Evolutionary conservation across 2,888 invertebrate species (phyloP).

Genomic region (Andrena flavipes): DNA sequence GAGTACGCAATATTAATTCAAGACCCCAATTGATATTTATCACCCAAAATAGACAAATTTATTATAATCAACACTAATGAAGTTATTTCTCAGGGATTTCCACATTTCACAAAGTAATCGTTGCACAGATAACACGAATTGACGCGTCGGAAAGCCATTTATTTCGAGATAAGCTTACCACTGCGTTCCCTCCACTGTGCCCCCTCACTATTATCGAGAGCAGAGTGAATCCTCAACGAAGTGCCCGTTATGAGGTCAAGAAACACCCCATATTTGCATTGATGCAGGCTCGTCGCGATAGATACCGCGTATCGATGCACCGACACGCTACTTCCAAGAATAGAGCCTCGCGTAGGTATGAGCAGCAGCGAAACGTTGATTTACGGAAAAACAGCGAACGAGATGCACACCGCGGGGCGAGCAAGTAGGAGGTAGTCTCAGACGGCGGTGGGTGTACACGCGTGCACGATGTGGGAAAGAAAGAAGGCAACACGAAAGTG

Average conservation of each 20-base stretch:
- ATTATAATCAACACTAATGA: too few species aligned
- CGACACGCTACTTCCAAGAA: slow-evolving; percentile 23
- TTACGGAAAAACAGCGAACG: slow-evolving; percentile 39
- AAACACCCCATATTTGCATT: background rate
- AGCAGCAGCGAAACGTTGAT: slow-evolving; percentile 17
- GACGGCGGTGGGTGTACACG: slow-evolving; percentile 68
- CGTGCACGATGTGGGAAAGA: slow-evolving; percentile 72
- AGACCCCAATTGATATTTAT: too few species aligned
- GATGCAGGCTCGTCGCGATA: background rate
- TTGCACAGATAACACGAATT: too few species aligned
- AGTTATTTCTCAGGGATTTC: too few species aligned
- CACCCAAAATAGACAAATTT: too few species aligned
- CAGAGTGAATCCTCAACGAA: background rate
- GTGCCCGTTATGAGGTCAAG: background rate
- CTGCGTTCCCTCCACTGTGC: background rate
- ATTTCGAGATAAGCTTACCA: background rate
- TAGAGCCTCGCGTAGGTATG: slow-evolving; percentile 33
- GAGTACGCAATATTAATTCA: too few species aligned
- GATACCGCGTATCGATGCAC: slow-evolving; percentile 32
- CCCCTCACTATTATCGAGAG: background rate
- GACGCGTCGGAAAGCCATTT: too few species aligned
- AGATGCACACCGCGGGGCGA: slow-evolving; percentile 53
- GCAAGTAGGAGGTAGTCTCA: slow-evolving; percentile 61
- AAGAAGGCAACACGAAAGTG: slow-evolving; percentile 76
- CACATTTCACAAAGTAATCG: too few species aligned